Evolutionary conservation across 2,797 vertebrate species (phyloP).

Genomic region (Borostomias antarcticus): DNA sequence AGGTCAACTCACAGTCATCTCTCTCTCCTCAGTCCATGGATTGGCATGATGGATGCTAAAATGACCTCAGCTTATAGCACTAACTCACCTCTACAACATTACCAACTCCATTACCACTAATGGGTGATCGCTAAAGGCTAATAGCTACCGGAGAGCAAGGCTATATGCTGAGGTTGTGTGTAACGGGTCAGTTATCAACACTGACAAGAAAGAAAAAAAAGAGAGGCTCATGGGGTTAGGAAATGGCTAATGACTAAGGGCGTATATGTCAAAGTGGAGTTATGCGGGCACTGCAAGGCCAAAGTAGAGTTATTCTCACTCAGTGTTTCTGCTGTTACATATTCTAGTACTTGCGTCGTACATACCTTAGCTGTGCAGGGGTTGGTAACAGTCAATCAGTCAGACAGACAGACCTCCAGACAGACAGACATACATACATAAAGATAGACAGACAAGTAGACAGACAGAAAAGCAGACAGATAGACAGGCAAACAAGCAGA

Average conservation of each 20-base stretch:
- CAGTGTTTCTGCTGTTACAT: no score
- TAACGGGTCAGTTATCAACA: neutral
- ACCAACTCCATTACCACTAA: constrained; percentile 9
- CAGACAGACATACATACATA: neutral
- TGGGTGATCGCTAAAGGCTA: neutral
- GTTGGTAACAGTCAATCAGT: neutral
- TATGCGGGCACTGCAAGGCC: no score
- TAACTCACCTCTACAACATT: neutral
- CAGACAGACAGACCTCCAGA: neutral
- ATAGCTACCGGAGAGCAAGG: neutral
- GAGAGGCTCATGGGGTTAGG: neutral
- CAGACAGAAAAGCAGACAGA: neutral
- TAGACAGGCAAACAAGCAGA: neutral
- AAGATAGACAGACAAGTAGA: constrained; percentile 1
- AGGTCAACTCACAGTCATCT: neutral
- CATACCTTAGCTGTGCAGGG: neutral
- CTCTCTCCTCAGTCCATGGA: neutral
- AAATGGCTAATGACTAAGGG: neutral
- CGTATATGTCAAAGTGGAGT: no score
- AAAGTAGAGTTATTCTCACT: no score
- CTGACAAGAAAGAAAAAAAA: no score
- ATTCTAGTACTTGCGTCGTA: neutral
- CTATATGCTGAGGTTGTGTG: neutral
- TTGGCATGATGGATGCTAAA: neutral
- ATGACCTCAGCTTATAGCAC: neutral